A percentile compares a stretch with the other conserved stretches of the same genome.
Evolutionary conservation across 1,140 invertebrate species (phyloP).

Genomic region (Tribolium madens): DNA sequence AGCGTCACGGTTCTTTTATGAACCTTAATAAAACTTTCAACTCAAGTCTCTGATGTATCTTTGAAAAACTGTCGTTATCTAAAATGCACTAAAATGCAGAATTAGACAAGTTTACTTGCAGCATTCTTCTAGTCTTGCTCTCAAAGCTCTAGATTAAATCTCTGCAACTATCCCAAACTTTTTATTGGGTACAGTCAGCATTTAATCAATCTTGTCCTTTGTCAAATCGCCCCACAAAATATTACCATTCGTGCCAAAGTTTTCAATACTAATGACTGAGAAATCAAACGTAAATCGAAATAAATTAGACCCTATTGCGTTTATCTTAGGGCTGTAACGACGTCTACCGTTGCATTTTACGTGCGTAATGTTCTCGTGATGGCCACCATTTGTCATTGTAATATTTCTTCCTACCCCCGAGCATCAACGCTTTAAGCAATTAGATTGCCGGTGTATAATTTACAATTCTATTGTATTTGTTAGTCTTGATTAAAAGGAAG

Average conservation of each 20-base stretch:
- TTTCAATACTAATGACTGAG: slow-evolving; percentile 37
- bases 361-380: slow-evolving; percentile 5
- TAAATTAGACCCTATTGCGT: slow-evolving; percentile 9
- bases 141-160: not conserved
- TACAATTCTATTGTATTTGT: slow-evolving; percentile 45
- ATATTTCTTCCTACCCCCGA: slow-evolving; percentile 7
- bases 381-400: slow-evolving; percentile 40
- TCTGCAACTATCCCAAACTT: not conserved
- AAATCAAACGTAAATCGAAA: slow-evolving; percentile 17
- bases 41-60: not conserved
- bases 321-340: slow-evolving; percentile 18
- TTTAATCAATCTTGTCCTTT: not conserved
- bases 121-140: not conserved
- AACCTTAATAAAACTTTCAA: too few relatives aligned
- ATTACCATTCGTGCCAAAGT: not conserved
- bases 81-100: not conserved
- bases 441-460: slow-evolving; percentile 43
- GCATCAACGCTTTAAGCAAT: slow-evolving; percentile 39
- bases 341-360: slow-evolving; percentile 15
- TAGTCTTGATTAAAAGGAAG: slow-evolving; percentile 42
- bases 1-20: not conserved
- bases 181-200: not conserved
- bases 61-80: not conserved
- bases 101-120: not conserved
- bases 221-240: not conserved